Base-by-base conservation (phyloP, 2,888 invertebrate species). In the Tetramorium bicarinatum region DNA sequence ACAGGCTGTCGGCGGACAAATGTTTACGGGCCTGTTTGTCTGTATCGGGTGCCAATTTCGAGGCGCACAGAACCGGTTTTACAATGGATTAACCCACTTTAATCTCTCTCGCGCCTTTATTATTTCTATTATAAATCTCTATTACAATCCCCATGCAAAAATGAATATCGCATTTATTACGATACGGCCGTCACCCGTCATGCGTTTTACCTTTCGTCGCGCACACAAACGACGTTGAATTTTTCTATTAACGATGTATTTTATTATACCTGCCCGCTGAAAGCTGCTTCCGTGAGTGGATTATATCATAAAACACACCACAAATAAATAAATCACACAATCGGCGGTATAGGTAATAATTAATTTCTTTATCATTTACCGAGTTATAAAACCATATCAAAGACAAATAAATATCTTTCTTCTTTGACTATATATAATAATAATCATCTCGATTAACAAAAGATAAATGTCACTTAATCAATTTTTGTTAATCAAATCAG, bases 21-120 rank as follows among this genome's bases (percentile, higher is more conserved):
- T 79, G 71, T 79, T 79, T 79, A 79, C 71, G 71, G 59, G 59
- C 11, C 18, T 25, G 76, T 79, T 69, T 54, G 41, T 47, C 59
- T 71, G 59, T 79, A 79, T 49, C 34, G 59, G 47, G 38, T 79
- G 79, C 79, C 79, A 79, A 79, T 79, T 79, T 71, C 79, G 71
- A 71, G 25, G 47, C 47, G 79, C 25, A 47, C 8, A 18, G 52
- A 79, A 71, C 71, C 59, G 71, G 71, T 79, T 71, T 59, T 38
- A 47, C 71, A 79, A 47, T 34, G 71, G 71, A 79, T 79, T 79
- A 79, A 79, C 47, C 71, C 79, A 79, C 59, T 79, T 71, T 71
- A 71, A 71, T 79, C 47, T 71, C 47, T 71, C 38, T 18, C 47
- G 47, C 56, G 29, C 59, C 71, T 79, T 71, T 79, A 71, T 71